phyloP scores from a whole-genome alignment of 2,797 vertebrate species.

The Esox masquinongy region DNA sequence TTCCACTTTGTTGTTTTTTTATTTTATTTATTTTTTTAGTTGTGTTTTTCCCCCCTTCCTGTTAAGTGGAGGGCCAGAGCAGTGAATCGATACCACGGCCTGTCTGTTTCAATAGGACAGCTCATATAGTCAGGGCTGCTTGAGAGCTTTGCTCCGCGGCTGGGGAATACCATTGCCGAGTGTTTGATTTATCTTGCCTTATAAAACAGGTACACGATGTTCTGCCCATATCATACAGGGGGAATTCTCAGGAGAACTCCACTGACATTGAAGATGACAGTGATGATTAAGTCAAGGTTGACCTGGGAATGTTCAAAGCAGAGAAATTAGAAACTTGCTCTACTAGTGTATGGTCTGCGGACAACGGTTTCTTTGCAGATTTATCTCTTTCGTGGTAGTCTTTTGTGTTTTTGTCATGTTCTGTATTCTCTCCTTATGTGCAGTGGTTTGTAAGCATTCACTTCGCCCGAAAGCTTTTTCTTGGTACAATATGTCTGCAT shows the following conservation, averaged over 20 bases:
- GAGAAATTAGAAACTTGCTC: background rate
- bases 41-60: background rate
- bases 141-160: background rate
- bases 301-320: background rate
- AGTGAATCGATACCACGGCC: constrained; percentile 3
- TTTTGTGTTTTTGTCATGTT: background rate
- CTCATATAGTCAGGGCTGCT: background rate
- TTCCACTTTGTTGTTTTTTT: background rate
- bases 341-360: background rate
- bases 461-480: background rate
- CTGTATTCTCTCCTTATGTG: background rate
- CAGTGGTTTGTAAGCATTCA: background rate
- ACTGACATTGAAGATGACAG: background rate
- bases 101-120: constrained; percentile 16
- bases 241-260: background rate
- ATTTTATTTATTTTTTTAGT: background rate
- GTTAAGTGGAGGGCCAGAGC: constrained; percentile 6
- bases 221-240: background rate
- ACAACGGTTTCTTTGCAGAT: background rate
- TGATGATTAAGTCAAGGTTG: background rate
- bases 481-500: background rate
- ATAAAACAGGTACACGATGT: background rate
- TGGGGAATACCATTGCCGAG: background rate
- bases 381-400: background rate
- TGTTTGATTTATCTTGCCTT: background rate